Conservation (phyloP, 2,888 invertebrate genomes). For the Cosmopolites sordidus region DNA sequence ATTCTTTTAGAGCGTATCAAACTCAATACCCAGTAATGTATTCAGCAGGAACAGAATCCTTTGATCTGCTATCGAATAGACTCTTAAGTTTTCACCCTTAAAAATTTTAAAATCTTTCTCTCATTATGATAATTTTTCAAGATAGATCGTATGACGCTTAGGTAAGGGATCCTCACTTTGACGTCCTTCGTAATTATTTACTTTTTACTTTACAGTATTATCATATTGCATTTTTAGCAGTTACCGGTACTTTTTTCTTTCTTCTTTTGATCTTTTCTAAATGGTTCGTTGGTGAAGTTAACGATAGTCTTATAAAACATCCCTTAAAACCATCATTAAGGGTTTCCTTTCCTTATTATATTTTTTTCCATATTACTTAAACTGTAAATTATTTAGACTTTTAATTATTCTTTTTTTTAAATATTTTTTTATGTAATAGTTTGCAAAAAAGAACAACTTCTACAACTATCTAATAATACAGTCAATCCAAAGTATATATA, state of each 20-base stretch:
- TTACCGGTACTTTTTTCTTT: slow-evolving; percentile 10
- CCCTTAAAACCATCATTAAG: not conserved
- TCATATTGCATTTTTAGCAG: slow-evolving; percentile 35
- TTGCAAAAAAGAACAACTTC: no score
- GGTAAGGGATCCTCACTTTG: slow-evolving; percentile 15
- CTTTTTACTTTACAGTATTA: slow-evolving; percentile 34
- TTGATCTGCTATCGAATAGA: slow-evolving; percentile 37
- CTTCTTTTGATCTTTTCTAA: slow-evolving; percentile 9
- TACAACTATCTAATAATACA: no score
- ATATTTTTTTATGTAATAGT: no score
- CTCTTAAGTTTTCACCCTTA: slow-evolving; percentile 31
- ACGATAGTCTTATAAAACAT: not conserved
- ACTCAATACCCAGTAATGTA: slow-evolving; percentile 9
- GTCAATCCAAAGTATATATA: no score
- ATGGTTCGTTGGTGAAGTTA: slow-evolving; percentile 4
- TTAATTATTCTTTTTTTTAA: no score
- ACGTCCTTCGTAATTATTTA: slow-evolving; percentile 36
- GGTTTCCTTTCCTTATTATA: not conserved
- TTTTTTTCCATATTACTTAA: no score
- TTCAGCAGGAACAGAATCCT: slow-evolving; percentile 28
- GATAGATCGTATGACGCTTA: slow-evolving; percentile 19
- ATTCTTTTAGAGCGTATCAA: not conserved
- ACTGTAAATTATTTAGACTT: no score
- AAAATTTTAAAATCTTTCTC: slow-evolving; percentile 28
- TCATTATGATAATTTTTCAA: slow-evolving; percentile 38